A percentile compares a stretch with the other conserved stretches of the same genome.
phyloP scores from a whole-genome alignment of 2,888 invertebrate species.

The Brachylomia viminalis region DNA sequence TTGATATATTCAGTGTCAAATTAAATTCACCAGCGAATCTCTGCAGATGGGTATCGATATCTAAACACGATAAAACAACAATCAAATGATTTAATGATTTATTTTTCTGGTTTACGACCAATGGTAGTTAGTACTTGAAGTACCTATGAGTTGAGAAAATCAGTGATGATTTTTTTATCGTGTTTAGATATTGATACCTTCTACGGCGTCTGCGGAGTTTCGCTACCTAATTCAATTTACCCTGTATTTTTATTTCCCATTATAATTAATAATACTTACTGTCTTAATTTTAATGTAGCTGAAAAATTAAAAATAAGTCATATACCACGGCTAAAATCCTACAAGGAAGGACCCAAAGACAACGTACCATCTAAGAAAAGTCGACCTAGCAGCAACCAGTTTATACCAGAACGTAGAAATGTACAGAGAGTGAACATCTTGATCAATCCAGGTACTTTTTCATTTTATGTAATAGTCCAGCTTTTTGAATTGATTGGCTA shows the following conservation, averaged over 20 bases:
- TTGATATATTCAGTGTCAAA: background rate
- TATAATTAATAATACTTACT: background rate
- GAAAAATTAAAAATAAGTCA: conserved; percentile 72
- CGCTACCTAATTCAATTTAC: background rate
- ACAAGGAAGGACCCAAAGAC: conserved; percentile 45
- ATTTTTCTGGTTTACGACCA: background rate
- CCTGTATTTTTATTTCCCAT: background rate
- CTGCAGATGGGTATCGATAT: background rate
- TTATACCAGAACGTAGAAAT: conserved; percentile 67
- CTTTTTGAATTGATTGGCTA: background rate
- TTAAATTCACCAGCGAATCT: background rate
- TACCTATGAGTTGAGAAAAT: background rate
- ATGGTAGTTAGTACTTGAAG: background rate
- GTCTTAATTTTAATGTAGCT: conserved; percentile 11
- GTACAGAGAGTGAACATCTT: conserved; percentile 77
- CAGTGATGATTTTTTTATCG: background rate
- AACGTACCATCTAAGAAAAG: conserved; percentile 29
- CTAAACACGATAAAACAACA: background rate
- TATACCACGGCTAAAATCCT: conserved; percentile 73
- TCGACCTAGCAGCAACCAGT: conserved; percentile 47
- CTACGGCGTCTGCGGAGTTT: background rate
- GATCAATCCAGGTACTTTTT: conserved; percentile 73
- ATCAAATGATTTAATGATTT: background rate
- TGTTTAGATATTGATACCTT: background rate
- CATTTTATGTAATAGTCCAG: background rate